Evolutionary conservation across 30 jellyfish, hydroid and myxozoan species (phyloP), one percentile per base, ranked within the genome.

Genomic region (Hydra vulgaris): DNA sequence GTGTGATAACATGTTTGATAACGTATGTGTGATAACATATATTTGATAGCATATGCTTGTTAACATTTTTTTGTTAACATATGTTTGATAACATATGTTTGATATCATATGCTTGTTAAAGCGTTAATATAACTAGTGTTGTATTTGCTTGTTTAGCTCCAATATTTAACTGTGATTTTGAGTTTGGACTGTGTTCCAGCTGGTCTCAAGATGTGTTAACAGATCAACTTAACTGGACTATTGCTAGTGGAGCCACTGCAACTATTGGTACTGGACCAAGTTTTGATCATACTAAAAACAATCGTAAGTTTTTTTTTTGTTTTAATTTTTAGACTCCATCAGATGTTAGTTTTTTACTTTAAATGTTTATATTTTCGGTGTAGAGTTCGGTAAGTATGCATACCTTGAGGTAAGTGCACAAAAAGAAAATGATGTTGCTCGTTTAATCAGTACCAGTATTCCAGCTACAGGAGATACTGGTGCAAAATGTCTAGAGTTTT

Each of bases 181-280:
- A 90, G 84, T 53, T 19, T 55, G 96, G 91, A 1, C 53, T 86
- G 15, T 90, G 97, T 81, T 23, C 88, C 52, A 87, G 87, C 7
- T 92, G 98, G 98, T 54, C 53, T n/a, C 95, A 92, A 69, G 98
- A 87, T 75, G 80, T 77, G 23, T 17, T 7, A 25, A 80, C 85
- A 17, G 98, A 92, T 83, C n/a, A n/a, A n/a, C 66, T 92, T 89
- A 72, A 92, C 70, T 92, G 95, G 93, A 83, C 95, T 5, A 27
- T 86, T 53, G 70, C 81, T 19, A 78, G 85, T 22, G 98, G 98
- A 0, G 56, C 89, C 8, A 92, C 98, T 0, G 69, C 91, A 18
- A 81, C 96, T 0, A 22, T 67, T 52, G 88, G 95, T 23, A 92
- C 98, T 77, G 98, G 98, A n/a, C 98, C 98, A n/a, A 52, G 84